Evolutionary conservation across 2,888 invertebrate genomes (phyloP), one percentile per base, ranked within the genome.

Genomic region (Orthosia cruda): DNA sequence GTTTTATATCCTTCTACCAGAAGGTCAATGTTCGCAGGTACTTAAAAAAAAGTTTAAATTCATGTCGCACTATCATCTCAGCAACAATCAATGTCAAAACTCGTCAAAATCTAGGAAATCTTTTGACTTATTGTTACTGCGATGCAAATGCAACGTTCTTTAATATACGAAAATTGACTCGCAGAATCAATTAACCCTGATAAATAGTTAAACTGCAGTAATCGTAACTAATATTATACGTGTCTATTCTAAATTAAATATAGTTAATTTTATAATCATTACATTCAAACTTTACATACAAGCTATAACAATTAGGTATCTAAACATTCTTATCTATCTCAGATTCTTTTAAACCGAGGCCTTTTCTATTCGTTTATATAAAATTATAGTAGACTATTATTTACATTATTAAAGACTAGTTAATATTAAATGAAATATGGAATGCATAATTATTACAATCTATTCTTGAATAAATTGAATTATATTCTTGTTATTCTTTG

Each of bases 311-410:
- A 50, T 63, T 20, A 75, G 45, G 61, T 45, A 40, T 49, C n/a
- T 83, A 74, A 18, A 54, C 32, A 12, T 45, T 45, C 23, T 13
- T 74, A 65, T 66, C 23, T 68, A 64, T 65, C 75, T 84, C 80
- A 61, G 71, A 74, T 72, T 70, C 47, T 26, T 70, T 61, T 59
- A 83, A 73, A 83, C 68, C 68, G 74, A 85, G 87, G 85, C 85
- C 87, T 77, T 87, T 57, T 47, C 77, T 82, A 75, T 87, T 87
- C 80, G 87, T 71, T 78, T 69, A 74, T 69, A 62, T 63, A 71
- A 77, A 78, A 77, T 71, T 70, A 59, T 45, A 50, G 4, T 40
- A 52, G 16, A 32, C 11, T 68, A 77, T n/a, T 61, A 77, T 86
- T 74, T 75, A 86, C 81, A 80, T 40, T 71, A 52, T 23, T 20